Conservation (phyloP, 2,113 vertebrate genomes). For the Cryptotis parvus region DNA sequence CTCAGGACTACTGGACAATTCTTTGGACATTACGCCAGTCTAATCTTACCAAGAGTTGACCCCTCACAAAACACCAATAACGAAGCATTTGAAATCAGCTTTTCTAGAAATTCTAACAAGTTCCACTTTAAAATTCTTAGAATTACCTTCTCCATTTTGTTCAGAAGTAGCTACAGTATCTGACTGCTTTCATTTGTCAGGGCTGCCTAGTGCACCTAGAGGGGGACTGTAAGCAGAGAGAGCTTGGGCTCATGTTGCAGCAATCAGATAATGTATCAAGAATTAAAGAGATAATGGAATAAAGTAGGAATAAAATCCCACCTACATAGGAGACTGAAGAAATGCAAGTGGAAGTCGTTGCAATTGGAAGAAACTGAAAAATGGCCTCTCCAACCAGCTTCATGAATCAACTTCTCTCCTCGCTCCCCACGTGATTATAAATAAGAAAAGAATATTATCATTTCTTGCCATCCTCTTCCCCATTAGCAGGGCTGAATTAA, state of each 20-base stretch:
- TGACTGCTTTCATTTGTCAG: constrained; percentile 6
- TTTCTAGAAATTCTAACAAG: constrained; percentile 53
- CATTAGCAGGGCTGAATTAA: constrained; percentile 10
- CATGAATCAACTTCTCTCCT: neutral
- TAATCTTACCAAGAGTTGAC: constrained; percentile 45
- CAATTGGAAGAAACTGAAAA: constrained; percentile 44
- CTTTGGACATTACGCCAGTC: neutral
- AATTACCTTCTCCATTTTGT: constrained; percentile 26
- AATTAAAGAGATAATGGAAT: constrained; percentile 15
- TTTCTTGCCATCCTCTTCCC: neutral
- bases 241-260: constrained; percentile 20
- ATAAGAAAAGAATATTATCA: neutral
- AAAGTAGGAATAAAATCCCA: constrained; percentile 21
- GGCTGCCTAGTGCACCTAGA: neutral
- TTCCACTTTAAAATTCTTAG: constrained; percentile 18
- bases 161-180: neutral
- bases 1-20: neutral
- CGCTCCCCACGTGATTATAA: neutral
- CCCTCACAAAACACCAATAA: constrained; percentile 10
- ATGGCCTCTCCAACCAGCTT: neutral
- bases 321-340: neutral
- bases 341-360: neutral
- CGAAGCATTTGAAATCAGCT: constrained; percentile 8
- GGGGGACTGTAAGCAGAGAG: constrained; percentile 42
- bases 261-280: neutral